Evolutionary conservation across 1,140 invertebrate genomes (phyloP).

Genomic region (Odontomachus brunneus): DNA sequence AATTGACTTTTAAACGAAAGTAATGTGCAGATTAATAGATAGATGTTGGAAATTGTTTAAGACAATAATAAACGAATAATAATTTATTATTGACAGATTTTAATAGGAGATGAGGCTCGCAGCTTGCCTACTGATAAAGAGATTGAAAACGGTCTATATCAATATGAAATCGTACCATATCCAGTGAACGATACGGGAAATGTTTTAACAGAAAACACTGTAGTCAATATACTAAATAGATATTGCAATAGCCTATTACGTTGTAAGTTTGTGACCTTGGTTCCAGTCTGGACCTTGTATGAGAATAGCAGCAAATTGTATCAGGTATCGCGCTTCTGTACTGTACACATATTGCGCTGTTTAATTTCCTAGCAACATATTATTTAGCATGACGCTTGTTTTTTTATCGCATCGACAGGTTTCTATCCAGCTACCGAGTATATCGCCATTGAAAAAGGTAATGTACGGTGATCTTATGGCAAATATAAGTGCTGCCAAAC

Average conservation of each 20-base stretch:
- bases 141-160: slow-evolving; percentile 84
- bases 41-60: neutral
- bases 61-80: slow-evolving; percentile 15
- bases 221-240: slow-evolving; percentile 91
- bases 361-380: neutral
- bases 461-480: slow-evolving; percentile 82
- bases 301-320: neutral
- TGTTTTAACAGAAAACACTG: slow-evolving; percentile 87
- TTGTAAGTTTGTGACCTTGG: slow-evolving; percentile 93
- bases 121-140: slow-evolving; percentile 84
- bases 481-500: slow-evolving; percentile 90
- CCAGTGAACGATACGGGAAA: slow-evolving; percentile 80
- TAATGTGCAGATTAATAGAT: neutral
- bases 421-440: slow-evolving; percentile 78
- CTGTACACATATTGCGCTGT: neutral
- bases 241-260: slow-evolving; percentile 92
- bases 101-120: slow-evolving; percentile 87
- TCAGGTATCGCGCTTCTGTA: slow-evolving; percentile 35
- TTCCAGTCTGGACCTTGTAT: slow-evolving; percentile 88
- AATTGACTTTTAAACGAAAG: neutral
- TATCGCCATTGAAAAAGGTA: slow-evolving; percentile 72
- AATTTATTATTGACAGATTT: slow-evolving; percentile 84
- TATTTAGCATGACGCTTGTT: neutral
- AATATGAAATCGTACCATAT: slow-evolving; percentile 85
- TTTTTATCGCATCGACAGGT: slow-evolving; percentile 69